Conservation (phyloP, 35 echinoderm and acorn worm genomes). For the Eucidaris tribuloides region DNA sequence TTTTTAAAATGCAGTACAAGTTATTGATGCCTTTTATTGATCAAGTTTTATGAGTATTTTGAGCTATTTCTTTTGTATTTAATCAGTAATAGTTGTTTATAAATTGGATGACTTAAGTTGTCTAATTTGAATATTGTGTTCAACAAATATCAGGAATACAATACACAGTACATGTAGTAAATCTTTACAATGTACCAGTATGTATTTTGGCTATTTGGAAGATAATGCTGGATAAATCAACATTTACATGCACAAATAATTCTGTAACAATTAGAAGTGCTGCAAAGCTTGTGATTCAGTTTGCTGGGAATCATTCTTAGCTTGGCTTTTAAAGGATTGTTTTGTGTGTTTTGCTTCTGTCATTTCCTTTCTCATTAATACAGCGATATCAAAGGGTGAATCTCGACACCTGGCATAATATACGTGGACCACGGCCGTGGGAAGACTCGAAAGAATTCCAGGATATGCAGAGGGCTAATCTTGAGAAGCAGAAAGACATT, state of each 20-base stretch:
- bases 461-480: constrained; percentile 51
- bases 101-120: no score
- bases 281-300: neutral
- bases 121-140: no score
- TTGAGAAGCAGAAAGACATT: constrained; percentile 4
- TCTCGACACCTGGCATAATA: constrained; percentile 87
- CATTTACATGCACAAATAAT: neutral
- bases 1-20: no score
- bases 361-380: neutral
- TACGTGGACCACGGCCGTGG: constrained; percentile 95
- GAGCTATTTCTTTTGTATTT: no score
- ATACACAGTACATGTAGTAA: no score
- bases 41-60: no score
- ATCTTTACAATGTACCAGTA: no score
- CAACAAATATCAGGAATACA: no score
- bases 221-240: neutral
- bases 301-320: neutral
- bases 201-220: neutral
- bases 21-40: no score
- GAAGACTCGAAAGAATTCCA: constrained; percentile 98
- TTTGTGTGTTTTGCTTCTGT: neutral
- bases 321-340: neutral
- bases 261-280: neutral
- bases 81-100: no score
- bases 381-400: constrained; percentile 67